A percentile compares a stretch with the other conserved stretches of the same genome.
phyloP scores from a whole-genome alignment of 2,113 vertebrate genomes.

The Myrmecobius fasciatus region DNA sequence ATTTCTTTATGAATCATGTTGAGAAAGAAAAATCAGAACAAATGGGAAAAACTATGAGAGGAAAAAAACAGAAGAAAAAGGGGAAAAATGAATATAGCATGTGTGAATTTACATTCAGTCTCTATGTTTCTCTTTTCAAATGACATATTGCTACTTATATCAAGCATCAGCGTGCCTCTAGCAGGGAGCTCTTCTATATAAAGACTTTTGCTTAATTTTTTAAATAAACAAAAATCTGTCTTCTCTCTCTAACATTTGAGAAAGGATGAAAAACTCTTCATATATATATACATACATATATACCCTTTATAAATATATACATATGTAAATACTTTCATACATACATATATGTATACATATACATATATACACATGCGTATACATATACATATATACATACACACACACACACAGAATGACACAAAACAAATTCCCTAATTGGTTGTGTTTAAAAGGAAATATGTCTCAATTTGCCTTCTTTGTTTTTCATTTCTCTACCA shows the following conservation, averaged over 20 bases:
- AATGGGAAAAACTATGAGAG: no score
- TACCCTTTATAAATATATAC: no score
- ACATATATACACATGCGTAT: no score
- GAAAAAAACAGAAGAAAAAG: no score
- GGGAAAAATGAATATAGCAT: no score
- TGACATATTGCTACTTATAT: background rate
- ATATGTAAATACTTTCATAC: no score
- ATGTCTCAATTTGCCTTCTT: background rate
- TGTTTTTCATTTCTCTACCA: background rate
- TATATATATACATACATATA: no score
- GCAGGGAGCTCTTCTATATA: background rate
- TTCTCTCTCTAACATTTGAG: background rate
- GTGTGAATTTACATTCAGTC: no score
- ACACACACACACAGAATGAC: background rate
- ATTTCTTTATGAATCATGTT: no score
- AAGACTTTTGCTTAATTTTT: background rate
- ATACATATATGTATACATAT: no score
- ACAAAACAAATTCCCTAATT: background rate
- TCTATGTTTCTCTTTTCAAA: background rate
- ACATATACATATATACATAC: no score
- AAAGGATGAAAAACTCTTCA: background rate
- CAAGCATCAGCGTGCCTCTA: background rate
- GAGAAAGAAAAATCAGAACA: no score
- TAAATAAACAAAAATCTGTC: background rate
- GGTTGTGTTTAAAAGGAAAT: background rate